These are phyloP conservation scores for Spheniscus mendiculus DNA, from an alignment of 2,113 vertebrate species.

Conservation along the genomic window DNA sequence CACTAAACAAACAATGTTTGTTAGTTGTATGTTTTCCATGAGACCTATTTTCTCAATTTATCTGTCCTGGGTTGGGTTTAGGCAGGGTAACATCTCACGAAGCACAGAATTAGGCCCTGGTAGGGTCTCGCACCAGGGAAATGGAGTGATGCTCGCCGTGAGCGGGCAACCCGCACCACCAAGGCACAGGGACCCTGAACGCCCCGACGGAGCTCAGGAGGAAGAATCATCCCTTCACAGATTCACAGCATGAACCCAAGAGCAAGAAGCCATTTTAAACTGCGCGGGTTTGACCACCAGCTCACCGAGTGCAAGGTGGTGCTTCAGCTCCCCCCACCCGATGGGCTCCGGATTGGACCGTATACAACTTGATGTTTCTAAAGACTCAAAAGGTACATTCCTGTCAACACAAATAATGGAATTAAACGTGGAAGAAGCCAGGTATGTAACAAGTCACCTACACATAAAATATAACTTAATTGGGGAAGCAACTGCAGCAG, in stretches of 20 bases:
- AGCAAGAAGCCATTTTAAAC: not conserved
- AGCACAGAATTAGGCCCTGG: not conserved
- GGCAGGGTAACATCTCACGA: not conserved
- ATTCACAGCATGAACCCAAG: not conserved
- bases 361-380: not conserved
- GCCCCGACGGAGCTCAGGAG: rapidly evolving
- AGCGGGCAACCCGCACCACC: not conserved
- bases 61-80: not conserved
- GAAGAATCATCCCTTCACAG: not conserved
- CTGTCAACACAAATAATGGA: not conserved
- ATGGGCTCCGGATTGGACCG: rapidly evolving
- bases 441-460: not conserved
- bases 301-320: not conserved
- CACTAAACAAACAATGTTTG: slow-evolving; percentile 44
- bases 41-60: slow-evolving; percentile 37
- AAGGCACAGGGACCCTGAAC: not conserved
- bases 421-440: not conserved
- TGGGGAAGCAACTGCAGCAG: not conserved
- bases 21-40: slow-evolving; percentile 12
- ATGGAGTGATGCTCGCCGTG: not conserved
- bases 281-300: rapidly evolving
- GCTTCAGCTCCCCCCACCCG: not conserved
- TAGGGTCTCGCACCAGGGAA: not conserved
- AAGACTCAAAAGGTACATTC: not conserved
- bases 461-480: not conserved